Percentiles rank a stretch among this genome's conserved stretches.
Evolutionary conservation across 1,140 invertebrate genomes (phyloP).

Genomic region (Metopolophium dirhodum): DNA sequence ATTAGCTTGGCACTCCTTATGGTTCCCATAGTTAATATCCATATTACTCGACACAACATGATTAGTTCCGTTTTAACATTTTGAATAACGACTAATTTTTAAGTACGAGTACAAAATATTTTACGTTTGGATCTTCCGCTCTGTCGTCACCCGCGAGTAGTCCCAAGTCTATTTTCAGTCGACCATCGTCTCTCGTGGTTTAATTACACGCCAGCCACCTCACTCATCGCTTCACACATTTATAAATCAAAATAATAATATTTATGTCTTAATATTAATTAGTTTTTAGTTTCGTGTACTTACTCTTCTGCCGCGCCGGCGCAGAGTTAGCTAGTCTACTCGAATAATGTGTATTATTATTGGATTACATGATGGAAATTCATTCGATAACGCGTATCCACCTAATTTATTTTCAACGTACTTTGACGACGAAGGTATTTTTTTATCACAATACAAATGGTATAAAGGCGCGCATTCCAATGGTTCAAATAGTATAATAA

Average conservation of each 20-base stretch:
- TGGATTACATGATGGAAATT: neutral
- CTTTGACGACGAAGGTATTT: neutral
- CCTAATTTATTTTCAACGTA: neutral
- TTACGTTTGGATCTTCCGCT: neutral
- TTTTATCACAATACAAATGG: neutral
- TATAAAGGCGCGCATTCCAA: neutral
- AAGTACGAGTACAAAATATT: neutral
- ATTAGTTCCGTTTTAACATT: conserved; percentile 20
- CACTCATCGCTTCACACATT: neutral
- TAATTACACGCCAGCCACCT: neutral
- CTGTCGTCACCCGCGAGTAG: neutral
- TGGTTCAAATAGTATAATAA: neutral
- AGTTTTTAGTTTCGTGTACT: neutral
- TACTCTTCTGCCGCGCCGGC: neutral
- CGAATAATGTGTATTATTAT: neutral
- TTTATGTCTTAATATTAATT: neutral
- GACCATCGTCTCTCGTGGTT: neutral
- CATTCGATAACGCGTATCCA: neutral
- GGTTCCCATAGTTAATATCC: neutral
- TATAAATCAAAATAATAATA: neutral
- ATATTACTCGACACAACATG: conserved; percentile 1
- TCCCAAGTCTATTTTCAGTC: neutral
- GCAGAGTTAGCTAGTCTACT: neutral
- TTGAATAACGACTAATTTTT: conserved; percentile 10
- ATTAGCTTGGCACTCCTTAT: neutral